These are phyloP conservation scores for Camponotus vicinus DNA, from an alignment of 1,140 invertebrate genomes.

Conservation along the genomic window DNA sequence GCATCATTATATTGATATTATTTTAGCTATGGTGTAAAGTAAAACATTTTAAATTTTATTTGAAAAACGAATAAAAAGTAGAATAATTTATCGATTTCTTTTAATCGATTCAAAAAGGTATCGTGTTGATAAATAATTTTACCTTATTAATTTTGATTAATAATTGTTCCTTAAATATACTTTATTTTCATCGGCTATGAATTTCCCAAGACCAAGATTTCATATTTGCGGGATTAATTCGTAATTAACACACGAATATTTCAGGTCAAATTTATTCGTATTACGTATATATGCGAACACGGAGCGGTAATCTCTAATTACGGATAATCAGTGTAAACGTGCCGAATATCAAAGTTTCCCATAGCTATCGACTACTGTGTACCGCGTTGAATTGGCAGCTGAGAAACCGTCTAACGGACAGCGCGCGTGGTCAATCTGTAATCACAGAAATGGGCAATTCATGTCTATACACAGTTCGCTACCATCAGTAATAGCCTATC, in stretches of 20 bases:
- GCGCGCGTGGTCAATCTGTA: constrained; percentile 40
- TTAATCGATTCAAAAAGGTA: not conserved
- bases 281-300: not conserved
- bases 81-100: too few species aligned
- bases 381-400: constrained; percentile 12
- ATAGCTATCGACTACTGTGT: not conserved
- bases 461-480: constrained; percentile 25
- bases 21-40: too few species aligned
- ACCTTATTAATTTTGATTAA: too few species aligned
- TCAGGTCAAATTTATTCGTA: not conserved
- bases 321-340: constrained; percentile 9
- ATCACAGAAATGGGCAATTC: constrained; percentile 52
- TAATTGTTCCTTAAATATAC: not conserved
- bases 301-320: not conserved
- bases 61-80: not conserved
- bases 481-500: constrained; percentile 60
- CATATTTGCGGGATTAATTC: not conserved
- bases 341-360: constrained; percentile 5
- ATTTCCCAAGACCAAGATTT: not conserved
- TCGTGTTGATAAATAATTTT: too few species aligned
- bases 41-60: not conserved
- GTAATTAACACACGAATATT: not conserved
- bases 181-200: not conserved
- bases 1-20: not conserved
- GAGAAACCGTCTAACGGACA: constrained; percentile 41